A percentile compares a stretch with the other conserved stretches of the same genome.
phyloP scores from a whole-genome alignment of 1,140 invertebrate genomes.

The Gryllus bimaculatus region DNA sequence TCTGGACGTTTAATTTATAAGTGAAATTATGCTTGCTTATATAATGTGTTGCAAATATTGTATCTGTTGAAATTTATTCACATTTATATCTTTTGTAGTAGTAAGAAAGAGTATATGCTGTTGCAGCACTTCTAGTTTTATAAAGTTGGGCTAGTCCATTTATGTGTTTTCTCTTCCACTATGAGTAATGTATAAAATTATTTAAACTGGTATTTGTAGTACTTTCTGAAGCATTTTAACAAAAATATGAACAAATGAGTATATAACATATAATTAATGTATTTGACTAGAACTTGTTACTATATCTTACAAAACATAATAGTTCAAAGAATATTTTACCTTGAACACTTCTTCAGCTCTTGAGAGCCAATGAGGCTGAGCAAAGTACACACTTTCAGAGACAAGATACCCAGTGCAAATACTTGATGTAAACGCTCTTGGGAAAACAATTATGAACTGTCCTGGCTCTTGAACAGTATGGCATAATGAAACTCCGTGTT shows the following conservation, averaged over 20 bases:
- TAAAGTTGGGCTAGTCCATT: no score
- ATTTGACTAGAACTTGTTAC: not conserved
- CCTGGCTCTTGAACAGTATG: slow-evolving; percentile 77
- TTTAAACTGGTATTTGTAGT: no score
- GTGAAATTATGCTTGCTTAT: no score
- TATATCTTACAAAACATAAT: not conserved
- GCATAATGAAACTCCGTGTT: slow-evolving; percentile 66
- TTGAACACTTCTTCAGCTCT: slow-evolving; percentile 62
- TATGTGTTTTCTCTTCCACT: no score
- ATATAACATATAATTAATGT: slow-evolving; percentile 9
- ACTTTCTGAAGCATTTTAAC: no score
- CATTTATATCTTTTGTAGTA: no score
- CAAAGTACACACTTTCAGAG: slow-evolving; percentile 90
- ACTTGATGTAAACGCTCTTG: slow-evolving; percentile 79
- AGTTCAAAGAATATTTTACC: slow-evolving; percentile 36
- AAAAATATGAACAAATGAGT: not conserved
- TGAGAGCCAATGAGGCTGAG: slow-evolving; percentile 70
- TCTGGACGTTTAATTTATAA: no score
- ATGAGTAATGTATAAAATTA: no score
- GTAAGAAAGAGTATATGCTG: no score
- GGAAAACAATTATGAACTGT: slow-evolving; percentile 85
- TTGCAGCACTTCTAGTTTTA: no score
- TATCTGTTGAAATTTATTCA: no score
- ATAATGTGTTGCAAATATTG: no score
- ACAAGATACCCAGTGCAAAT: slow-evolving; percentile 83